Percentiles rank a stretch among this genome's conserved stretches.
Conservation (phyloP, 2,888 invertebrate species). For the Parnassius orleans region DNA sequence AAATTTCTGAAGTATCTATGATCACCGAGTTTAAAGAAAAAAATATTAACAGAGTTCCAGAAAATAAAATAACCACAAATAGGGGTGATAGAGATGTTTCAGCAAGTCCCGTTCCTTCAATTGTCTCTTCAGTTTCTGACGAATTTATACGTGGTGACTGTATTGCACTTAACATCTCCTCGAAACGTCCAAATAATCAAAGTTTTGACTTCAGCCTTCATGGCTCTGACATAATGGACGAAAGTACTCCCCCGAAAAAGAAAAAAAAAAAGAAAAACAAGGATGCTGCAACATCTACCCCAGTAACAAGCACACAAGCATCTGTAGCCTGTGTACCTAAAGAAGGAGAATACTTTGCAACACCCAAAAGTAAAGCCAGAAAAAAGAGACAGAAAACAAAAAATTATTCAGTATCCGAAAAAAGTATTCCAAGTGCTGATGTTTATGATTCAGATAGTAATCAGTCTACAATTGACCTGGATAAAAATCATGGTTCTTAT, state of each 20-base stretch:
- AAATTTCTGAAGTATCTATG: slow-evolving; percentile 41
- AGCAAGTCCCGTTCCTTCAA: slow-evolving; percentile 72
- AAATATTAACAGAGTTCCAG: slow-evolving; percentile 36
- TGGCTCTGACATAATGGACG: slow-evolving; percentile 65
- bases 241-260: slow-evolving; percentile 60
- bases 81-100: slow-evolving; percentile 51
- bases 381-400: slow-evolving; percentile 65
- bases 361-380: slow-evolving; percentile 72
- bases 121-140: slow-evolving; percentile 74
- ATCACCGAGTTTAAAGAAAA: slow-evolving; percentile 19
- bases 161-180: slow-evolving; percentile 73
- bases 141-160: slow-evolving; percentile 75
- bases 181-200: slow-evolving; percentile 55
- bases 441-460: slow-evolving; percentile 82
- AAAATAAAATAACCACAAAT: slow-evolving; percentile 19
- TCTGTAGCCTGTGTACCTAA: slow-evolving; percentile 35
- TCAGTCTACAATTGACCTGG: slow-evolving; percentile 52
- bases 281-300: slow-evolving; percentile 55
- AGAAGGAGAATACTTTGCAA: slow-evolving; percentile 66
- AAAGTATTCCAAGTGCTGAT: slow-evolving; percentile 68
- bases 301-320: slow-evolving; percentile 37
- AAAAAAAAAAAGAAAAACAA: slow-evolving; percentile 69
- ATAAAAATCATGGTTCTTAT: slow-evolving; percentile 50
- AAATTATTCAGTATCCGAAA: slow-evolving; percentile 60
- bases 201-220: slow-evolving; percentile 76